Evolutionary conservation across 1,140 invertebrate genomes (phyloP), one percentile per base, ranked within the genome.

Genomic region (Leptinotarsa lineolata): DNA sequence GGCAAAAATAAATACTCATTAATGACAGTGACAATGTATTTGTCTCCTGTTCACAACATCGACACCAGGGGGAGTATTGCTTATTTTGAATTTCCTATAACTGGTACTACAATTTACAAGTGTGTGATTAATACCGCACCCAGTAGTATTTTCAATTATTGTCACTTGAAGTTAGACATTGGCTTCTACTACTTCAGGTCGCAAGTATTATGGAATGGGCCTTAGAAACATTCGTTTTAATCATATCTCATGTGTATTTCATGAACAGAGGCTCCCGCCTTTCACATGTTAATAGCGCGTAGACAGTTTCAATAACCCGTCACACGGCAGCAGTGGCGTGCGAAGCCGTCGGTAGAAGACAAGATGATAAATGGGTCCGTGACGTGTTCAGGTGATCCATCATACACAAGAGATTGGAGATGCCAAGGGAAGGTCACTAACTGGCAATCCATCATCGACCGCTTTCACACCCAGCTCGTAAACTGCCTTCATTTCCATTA

Each of bases 351-450:
- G 66, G 64, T 16, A 45, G 44, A 71, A 76, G 72, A 74, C 72
- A 24, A 30, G 45, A 76, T 83, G 82, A 83, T 83, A 76, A 83
- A 83, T 83, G 80, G 78, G 65, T 74, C 61, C 73, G 61, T 82
- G 81, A 83, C 82, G 81, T 80, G 76, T 58, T 65, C 77, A 77
- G 79, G 82, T 78, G 79, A 83, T 83, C 81, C 80, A 83, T 83
- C 82, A 83, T 83, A 74, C 72, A 78, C 79, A 78, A 80, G 78
- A 83, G 81, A 83, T 83, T 82, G 80, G 79, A 82, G 82, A 83
- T 82, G 81, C 78, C 80, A 78, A 74, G 77, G 76, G 75, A 76
- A 82, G 82, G 82, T 82, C 81, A 83, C 76, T 81, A 69, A 73
- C 73, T 69, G 74, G 80, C 78, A 79, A 83, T 82, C 81, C 78